Percentiles rank a stretch among this genome's conserved stretches.
Evolutionary conservation across 2,888 invertebrate genomes (phyloP).

Genomic region (Darwinula stevensoni): DNA sequence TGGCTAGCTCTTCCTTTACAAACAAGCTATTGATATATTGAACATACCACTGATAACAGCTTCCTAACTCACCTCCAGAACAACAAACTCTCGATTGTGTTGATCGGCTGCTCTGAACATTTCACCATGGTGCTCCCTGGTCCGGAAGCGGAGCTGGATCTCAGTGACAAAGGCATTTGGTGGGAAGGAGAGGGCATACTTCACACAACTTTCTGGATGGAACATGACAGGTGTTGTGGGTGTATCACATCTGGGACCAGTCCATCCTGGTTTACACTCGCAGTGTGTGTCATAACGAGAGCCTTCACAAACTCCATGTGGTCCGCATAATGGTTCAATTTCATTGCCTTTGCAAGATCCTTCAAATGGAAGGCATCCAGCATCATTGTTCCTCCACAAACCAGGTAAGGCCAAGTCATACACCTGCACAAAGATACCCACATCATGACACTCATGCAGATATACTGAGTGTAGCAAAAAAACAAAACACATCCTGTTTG

Average conservation of each 20-base stretch:
- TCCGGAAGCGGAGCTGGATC: constrained; percentile 72
- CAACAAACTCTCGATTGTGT: constrained; percentile 74
- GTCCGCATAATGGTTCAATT: constrained; percentile 22
- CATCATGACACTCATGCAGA: background rate
- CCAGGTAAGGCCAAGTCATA: constrained; percentile 88
- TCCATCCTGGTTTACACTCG: constrained; percentile 83
- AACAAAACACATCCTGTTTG: too few species aligned
- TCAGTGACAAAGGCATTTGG: constrained; percentile 74
- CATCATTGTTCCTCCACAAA: constrained; percentile 41
- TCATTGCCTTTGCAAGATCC: constrained; percentile 58
- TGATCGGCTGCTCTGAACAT: constrained; percentile 77
- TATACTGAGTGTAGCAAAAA: too few species aligned
- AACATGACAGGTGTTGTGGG: constrained; percentile 72
- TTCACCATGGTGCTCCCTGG: constrained; percentile 71
- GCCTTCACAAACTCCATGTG: constrained; percentile 3
- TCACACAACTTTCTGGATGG: constrained; percentile 78
- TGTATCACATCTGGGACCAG: constrained; percentile 42
- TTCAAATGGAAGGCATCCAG: constrained; percentile 78
- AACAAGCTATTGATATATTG: too few species aligned
- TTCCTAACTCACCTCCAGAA: constrained; percentile 28
- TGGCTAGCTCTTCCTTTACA: too few species aligned
- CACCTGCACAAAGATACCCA: too few species aligned
- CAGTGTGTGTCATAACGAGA: constrained; percentile 20
- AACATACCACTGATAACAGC: too few species aligned
- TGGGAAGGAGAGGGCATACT: constrained; percentile 77